phyloP scores from a whole-genome alignment of 2,113 vertebrate genomes.

The Symphodus melops region DNA sequence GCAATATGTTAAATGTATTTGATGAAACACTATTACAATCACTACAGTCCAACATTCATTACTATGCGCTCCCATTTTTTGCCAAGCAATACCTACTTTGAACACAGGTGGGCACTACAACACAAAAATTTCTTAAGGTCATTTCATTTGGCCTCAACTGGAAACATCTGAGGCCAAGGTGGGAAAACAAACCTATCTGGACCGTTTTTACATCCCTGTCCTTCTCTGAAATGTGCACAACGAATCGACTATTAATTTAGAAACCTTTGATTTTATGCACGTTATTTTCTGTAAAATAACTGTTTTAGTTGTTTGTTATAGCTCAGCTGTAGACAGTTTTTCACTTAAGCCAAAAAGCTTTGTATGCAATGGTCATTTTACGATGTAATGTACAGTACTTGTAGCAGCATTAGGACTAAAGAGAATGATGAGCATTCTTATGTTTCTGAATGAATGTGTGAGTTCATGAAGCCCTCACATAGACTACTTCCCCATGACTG shows the following conservation, averaged over 20 bases:
- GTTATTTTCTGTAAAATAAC: background rate
- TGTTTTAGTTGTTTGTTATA: background rate
- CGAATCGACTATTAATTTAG: background rate
- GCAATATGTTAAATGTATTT: background rate
- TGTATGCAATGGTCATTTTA: background rate
- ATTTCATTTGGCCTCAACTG: background rate
- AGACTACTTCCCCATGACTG: constrained; percentile 52
- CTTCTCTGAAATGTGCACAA: background rate
- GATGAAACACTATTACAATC: no score
- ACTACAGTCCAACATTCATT: no score
- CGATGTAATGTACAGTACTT: constrained; percentile 1
- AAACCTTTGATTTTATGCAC: background rate
- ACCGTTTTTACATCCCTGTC: background rate
- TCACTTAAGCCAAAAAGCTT: background rate
- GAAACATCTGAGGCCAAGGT: background rate
- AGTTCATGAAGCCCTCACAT: constrained; percentile 46
- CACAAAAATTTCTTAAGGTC: constrained; percentile 9
- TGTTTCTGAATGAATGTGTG: constrained; percentile 35
- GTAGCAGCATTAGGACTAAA: constrained; percentile 13
- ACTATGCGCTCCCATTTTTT: background rate
- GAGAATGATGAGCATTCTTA: constrained; percentile 27
- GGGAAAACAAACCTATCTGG: background rate
- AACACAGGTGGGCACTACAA: constrained; percentile 76
- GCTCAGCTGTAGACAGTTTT: background rate
- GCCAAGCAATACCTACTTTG: background rate